Evolutionary conservation across 2,888 invertebrate species (phyloP).

Genomic region (Limnephilus auricula): DNA sequence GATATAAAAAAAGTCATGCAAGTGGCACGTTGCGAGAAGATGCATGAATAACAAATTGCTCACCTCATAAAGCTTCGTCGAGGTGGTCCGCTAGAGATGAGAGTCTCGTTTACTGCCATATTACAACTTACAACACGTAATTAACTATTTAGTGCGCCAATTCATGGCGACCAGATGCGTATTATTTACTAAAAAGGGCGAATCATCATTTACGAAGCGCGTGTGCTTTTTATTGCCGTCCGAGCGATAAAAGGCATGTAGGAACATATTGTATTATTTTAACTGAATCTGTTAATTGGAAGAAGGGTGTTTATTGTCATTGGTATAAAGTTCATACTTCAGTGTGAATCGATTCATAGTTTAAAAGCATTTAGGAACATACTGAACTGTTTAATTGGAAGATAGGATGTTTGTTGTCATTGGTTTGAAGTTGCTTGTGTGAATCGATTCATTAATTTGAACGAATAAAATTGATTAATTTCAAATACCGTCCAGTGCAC

Average conservation of each 20-base stretch:
- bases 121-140: not conserved
- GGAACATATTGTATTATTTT: not conserved
- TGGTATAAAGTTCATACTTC: not conserved
- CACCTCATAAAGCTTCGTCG: not conserved
- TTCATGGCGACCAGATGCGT: not conserved
- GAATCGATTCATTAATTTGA: too few species aligned
- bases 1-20: not conserved
- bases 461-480: too few species aligned
- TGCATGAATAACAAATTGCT: not conserved
- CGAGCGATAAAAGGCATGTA: not conserved
- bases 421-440: too few species aligned
- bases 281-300: not conserved
- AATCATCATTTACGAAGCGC: not conserved
- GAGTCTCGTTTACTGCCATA: not conserved
- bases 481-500: too few species aligned
- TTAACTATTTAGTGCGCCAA: not conserved
- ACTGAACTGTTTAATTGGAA: too few species aligned
- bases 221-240: not conserved
- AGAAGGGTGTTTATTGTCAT: not conserved
- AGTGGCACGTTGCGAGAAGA: not conserved
- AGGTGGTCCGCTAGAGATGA: not conserved
- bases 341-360: not conserved
- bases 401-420: too few species aligned
- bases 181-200: not conserved
- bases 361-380: not conserved